Conservation (phyloP, 2,888 invertebrate species). For the Mesorhabditis belari region DNA sequence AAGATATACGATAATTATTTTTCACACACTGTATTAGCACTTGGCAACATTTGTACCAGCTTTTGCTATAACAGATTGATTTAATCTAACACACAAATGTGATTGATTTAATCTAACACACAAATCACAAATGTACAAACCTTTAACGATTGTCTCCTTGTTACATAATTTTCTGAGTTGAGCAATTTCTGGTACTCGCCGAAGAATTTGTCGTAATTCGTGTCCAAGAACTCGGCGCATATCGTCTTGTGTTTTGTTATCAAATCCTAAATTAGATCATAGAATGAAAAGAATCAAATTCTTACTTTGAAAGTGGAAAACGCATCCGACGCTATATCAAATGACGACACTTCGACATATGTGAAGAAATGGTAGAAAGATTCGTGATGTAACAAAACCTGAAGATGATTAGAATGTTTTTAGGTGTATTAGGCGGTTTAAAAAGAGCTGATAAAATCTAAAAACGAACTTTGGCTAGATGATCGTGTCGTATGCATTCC, state of each 20-base stretch:
- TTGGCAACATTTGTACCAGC: neutral
- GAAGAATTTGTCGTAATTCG: conserved; percentile 97
- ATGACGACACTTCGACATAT: conserved; percentile 78
- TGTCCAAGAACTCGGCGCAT: conserved; percentile 95
- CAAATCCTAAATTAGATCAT: conserved; percentile 55
- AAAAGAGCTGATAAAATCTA: neutral
- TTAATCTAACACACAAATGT: neutral
- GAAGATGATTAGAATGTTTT: neutral
- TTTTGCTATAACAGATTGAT: neutral
- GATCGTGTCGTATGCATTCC: conserved; percentile 95
- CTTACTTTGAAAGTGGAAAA: conserved; percentile 95
- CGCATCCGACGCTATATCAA: conserved; percentile 99
- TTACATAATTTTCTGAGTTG: conserved; percentile 98
- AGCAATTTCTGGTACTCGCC: conserved; percentile 87
- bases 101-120: neutral
- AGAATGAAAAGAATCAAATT: neutral
- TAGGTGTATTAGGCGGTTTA: neutral
- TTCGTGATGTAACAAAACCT: conserved; percentile 89
- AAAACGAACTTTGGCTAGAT: conserved; percentile 70
- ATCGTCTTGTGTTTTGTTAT: conserved; percentile 65
- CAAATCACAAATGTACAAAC: conserved; percentile 37
- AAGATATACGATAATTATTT: neutral
- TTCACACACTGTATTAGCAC: neutral
- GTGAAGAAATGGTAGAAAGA: conserved; percentile 99
- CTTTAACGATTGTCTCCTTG: conserved; percentile 94